Conservation (phyloP, 1,140 invertebrate species). For the Octopus sinensis region DNA sequence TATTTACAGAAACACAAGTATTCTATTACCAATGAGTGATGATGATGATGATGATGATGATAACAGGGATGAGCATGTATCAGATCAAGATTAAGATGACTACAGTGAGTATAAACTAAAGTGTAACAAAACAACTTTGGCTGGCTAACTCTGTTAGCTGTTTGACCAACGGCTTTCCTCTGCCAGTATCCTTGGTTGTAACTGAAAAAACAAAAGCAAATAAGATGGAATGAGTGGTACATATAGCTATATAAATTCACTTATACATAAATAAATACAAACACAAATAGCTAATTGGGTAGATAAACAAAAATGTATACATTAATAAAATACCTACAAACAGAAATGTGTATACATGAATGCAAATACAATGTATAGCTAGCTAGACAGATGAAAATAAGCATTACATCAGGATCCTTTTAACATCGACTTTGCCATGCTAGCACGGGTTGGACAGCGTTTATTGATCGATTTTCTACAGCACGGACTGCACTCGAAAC, state of each 20-base stretch:
- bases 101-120: too few species aligned
- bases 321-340: background rate
- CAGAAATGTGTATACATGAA: background rate
- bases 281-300: background rate
- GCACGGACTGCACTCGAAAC: too few species aligned
- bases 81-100: too few species aligned
- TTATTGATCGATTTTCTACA: too few species aligned
- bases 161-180: background rate
- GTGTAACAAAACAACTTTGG: too few species aligned
- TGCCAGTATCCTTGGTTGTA: background rate
- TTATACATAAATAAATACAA: background rate
- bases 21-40: too few species aligned
- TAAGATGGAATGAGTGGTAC: background rate
- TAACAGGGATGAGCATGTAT: too few species aligned
- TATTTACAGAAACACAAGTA: too few species aligned
- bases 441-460: too few species aligned
- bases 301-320: background rate
- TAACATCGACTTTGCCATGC: too few species aligned
- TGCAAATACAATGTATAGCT: background rate
- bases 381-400: background rate
- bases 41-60: too few species aligned
- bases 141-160: background rate
- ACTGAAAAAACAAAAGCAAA: constrained; percentile 1
- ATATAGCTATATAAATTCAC: background rate
- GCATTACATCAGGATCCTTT: too few species aligned